These are phyloP conservation scores for Nymphalis urticae DNA, from an alignment of 2,888 invertebrate species.

Conservation along the genomic window DNA sequence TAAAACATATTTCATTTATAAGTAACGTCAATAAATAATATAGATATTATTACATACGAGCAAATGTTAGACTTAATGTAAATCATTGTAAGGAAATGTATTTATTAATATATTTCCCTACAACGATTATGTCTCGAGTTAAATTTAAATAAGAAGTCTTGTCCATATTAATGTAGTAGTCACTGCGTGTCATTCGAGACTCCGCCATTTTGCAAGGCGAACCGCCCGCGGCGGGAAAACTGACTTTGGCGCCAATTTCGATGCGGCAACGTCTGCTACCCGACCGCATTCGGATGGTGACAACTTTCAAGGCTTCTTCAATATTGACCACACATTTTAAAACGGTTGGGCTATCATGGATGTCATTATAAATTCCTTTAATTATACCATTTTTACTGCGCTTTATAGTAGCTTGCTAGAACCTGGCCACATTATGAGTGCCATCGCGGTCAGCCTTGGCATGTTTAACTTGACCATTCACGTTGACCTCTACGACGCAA, in stretches of 20 bases:
- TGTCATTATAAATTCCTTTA: constrained; percentile 74
- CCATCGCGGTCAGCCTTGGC: constrained; percentile 38
- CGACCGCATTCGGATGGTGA: constrained; percentile 52
- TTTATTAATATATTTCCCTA: not conserved
- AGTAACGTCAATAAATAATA: too few relatives aligned
- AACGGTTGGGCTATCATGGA: constrained; percentile 37
- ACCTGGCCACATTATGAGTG: constrained; percentile 50
- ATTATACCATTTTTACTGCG: constrained; percentile 73
- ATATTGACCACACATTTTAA: constrained; percentile 43
- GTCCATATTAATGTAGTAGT: constrained; percentile 59
- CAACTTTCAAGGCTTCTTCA: constrained; percentile 41
- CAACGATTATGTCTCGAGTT: constrained; percentile 5
- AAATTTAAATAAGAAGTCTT: constrained; percentile 42
- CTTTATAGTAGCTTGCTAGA: constrained; percentile 51
- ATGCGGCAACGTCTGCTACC: constrained; percentile 58
- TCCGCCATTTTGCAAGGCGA: constrained; percentile 79
- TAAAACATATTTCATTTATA: too few relatives aligned
- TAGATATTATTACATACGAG: not conserved
- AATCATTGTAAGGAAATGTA: not conserved
- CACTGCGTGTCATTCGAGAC: constrained; percentile 75
- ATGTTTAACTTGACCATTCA: constrained; percentile 36
- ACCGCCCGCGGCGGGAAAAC: constrained; percentile 77
- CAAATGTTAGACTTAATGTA: not conserved
- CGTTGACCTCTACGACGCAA: constrained; percentile 28
- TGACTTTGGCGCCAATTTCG: constrained; percentile 79